These are phyloP conservation scores for Clitarchus hookeri DNA, from an alignment of 2,888 invertebrate species.

Conservation along the genomic window DNA sequence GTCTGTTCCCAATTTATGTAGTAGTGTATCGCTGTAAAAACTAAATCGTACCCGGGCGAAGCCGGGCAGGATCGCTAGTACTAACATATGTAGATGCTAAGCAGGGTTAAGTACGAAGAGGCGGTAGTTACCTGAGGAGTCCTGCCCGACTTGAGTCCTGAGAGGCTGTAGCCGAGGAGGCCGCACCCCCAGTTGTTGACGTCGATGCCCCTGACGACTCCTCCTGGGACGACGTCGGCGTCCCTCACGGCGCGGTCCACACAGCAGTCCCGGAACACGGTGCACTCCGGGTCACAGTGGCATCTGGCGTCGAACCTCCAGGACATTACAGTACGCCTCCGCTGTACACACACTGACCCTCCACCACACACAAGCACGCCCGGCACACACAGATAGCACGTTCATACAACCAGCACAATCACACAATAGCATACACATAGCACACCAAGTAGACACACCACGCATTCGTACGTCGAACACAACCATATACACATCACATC, in stretches of 20 bases:
- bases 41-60: too few species aligned
- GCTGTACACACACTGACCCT: not conserved
- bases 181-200: conserved; percentile 19
- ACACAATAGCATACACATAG: too few species aligned
- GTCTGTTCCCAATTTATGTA: too few species aligned
- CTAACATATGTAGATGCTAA: too few species aligned
- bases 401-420: too few species aligned
- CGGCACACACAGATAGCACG: not conserved
- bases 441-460: too few species aligned
- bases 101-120: too few species aligned
- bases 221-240: not conserved
- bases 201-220: conserved; percentile 23
- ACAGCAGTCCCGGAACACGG: conserved; percentile 29
- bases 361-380: not conserved
- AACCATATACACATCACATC: too few species aligned
- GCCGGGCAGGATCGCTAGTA: too few species aligned
- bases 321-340: not conserved
- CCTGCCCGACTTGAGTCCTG: not conserved
- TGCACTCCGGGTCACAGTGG: conserved; percentile 32
- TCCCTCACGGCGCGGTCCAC: conserved; percentile 27
- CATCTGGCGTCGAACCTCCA: conserved; percentile 16
- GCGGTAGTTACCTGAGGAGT: not conserved
- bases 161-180: not conserved
- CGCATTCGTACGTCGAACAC: too few species aligned
- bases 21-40: too few species aligned